Conservation (phyloP, 30 jellyfish, hydroid and myxozoan genomes). For the Nemopilema nomurai region DNA sequence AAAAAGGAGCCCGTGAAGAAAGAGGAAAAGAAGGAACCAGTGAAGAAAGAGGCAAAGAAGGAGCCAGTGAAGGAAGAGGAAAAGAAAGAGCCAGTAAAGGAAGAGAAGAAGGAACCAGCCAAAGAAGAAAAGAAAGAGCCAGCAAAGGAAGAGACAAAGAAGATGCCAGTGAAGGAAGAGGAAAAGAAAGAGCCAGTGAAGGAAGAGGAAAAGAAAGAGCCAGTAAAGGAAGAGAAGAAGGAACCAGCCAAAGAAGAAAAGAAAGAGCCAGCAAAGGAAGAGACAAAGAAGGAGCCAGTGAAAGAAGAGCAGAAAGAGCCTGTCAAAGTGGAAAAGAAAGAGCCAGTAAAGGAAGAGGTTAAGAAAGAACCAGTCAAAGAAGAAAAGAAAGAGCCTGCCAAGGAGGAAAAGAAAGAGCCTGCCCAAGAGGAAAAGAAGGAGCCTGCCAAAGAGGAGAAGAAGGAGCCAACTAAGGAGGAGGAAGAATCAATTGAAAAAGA, state of each 20-base stretch:
- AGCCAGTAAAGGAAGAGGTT: constrained; percentile 20
- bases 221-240: constrained; percentile 26
- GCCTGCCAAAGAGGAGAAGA: constrained; percentile 22
- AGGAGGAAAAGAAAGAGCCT: neutral
- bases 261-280: constrained; percentile 12
- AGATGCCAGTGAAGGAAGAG: neutral
- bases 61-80: no score
- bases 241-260: constrained; percentile 22
- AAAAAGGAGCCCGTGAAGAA: no score
- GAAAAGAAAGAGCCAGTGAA: constrained; percentile 32
- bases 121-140: no score
- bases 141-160: neutral
- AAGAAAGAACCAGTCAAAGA: constrained; percentile 33
- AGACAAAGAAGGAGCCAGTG: constrained; percentile 43
- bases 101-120: no score
- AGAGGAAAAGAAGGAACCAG: constrained; percentile 16
- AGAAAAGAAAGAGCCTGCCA: neutral
- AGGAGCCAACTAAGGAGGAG: neutral
- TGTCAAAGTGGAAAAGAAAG: constrained; percentile 24
- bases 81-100: no score
- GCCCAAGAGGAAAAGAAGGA: constrained; percentile 7
- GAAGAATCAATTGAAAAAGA: neutral
- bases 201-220: constrained; percentile 31
- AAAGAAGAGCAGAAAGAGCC: constrained; percentile 19
- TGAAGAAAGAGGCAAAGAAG: constrained; percentile 6